phyloP scores from a whole-genome alignment of 1,140 invertebrate species.

The Macrobrachium rosenbergii region DNA sequence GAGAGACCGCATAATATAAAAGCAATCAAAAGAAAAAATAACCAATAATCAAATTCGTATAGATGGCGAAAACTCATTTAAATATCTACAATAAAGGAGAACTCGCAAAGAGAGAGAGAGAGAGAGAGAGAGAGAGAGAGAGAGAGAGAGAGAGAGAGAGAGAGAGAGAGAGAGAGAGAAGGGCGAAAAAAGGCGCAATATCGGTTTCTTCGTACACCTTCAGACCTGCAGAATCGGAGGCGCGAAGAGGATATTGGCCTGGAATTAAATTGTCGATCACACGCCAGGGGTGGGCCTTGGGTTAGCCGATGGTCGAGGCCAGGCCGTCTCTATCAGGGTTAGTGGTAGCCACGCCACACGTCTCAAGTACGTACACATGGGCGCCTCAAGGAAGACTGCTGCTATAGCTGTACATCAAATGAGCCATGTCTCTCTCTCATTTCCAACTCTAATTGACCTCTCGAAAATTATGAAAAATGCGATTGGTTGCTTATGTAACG shows the following conservation, averaged over 20 bases:
- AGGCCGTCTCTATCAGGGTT: constrained; percentile 27
- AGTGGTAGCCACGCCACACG: background rate
- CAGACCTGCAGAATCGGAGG: constrained; percentile 37
- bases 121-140: constrained; percentile 1
- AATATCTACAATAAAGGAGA: background rate
- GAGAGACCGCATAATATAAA: background rate
- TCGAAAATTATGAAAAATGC: background rate
- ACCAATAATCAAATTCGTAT: background rate
- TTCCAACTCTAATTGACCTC: constrained; percentile 1
- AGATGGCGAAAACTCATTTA: background rate
- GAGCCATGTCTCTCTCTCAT: background rate
- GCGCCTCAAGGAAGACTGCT: constrained; percentile 2
- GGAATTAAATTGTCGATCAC: constrained; percentile 63
- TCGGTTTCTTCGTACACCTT: constrained; percentile 29
- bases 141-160: constrained; percentile 28
- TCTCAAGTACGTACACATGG: background rate
- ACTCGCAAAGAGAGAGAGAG: background rate
- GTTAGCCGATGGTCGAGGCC: background rate
- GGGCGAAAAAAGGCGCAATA: background rate
- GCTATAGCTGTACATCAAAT: background rate
- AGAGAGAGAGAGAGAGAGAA: constrained; percentile 35
- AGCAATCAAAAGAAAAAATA: too few species aligned
- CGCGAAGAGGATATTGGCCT: constrained; percentile 57
- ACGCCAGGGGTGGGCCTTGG: constrained; percentile 2
- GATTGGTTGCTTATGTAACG: background rate